These are phyloP conservation scores for Drosophila tani DNA, from an alignment of 1,140 invertebrate genomes.

Conservation along the genomic window DNA sequence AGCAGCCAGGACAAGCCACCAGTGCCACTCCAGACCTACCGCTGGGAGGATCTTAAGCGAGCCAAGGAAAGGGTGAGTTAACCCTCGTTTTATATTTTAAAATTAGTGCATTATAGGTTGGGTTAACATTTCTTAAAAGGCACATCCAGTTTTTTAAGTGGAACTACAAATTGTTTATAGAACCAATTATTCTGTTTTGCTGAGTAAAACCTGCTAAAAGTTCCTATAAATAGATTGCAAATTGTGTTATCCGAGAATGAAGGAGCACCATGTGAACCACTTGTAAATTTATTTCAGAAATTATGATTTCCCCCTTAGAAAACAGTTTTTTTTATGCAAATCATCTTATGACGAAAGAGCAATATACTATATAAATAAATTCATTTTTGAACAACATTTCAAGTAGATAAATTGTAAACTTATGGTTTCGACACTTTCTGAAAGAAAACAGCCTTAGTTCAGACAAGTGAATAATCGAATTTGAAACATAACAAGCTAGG, in stretches of 20 bases:
- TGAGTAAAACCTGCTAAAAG: not conserved
- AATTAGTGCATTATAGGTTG: not conserved
- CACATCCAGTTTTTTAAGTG: not conserved
- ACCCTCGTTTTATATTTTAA: not conserved
- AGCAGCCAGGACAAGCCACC: constrained; percentile 86
- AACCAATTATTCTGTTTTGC: not conserved
- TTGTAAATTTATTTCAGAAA: not conserved
- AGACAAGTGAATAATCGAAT: constrained; percentile 6
- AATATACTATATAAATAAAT: not conserved
- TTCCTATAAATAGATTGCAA: not conserved
- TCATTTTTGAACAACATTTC: constrained; percentile 6
- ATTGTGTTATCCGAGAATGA: not conserved
- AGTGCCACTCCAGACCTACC: constrained; percentile 89
- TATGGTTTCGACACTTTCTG: constrained; percentile 9
- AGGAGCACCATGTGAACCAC: not conserved
- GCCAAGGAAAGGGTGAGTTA: constrained; percentile 84
- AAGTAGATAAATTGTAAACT: constrained; percentile 4
- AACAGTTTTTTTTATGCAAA: not conserved
- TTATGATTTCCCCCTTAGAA: not conserved
- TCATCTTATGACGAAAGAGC: not conserved
- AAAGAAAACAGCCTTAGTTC: not conserved
- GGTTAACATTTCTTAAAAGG: not conserved
- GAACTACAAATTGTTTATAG: not conserved
- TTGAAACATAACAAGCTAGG: not conserved
- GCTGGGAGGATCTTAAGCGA: constrained; percentile 90